Conservation (phyloP, 2,113 vertebrate species). For the Sialia sialis region DNA sequence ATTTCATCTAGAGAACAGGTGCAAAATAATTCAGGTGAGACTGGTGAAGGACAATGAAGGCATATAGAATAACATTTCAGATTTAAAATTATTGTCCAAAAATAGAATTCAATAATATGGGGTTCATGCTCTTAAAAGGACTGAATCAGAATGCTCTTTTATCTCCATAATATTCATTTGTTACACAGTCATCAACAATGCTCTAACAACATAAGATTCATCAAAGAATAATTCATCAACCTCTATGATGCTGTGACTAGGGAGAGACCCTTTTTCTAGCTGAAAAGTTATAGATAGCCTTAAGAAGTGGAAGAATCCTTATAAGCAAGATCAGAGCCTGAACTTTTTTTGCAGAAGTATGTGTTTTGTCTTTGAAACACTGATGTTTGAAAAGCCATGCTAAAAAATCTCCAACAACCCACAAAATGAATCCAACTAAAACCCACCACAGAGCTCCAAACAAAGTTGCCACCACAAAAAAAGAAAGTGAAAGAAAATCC, state of each 20-base stretch:
- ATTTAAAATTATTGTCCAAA: not conserved
- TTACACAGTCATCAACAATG: not conserved
- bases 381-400: not conserved
- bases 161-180: rapidly evolving
- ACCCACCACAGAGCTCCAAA: not conserved
- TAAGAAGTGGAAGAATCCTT: not conserved
- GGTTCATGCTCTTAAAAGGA: not conserved
- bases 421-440: not conserved
- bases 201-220: not conserved
- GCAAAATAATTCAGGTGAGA: not conserved
- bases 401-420: not conserved
- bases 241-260: not conserved
- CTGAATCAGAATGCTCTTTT: not conserved
- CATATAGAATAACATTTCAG: not conserved
- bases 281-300: not conserved
- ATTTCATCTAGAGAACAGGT: not conserved
- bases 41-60: not conserved
- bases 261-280: not conserved
- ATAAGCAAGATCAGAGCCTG: not conserved
- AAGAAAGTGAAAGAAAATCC: not conserved
- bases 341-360: not conserved
- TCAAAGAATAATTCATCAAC: not conserved
- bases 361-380: not conserved
- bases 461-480: too few species aligned
- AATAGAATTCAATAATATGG: not conserved